Conservation (phyloP, 2,113 vertebrate species). For the Xiphophorus couchianus region DNA sequence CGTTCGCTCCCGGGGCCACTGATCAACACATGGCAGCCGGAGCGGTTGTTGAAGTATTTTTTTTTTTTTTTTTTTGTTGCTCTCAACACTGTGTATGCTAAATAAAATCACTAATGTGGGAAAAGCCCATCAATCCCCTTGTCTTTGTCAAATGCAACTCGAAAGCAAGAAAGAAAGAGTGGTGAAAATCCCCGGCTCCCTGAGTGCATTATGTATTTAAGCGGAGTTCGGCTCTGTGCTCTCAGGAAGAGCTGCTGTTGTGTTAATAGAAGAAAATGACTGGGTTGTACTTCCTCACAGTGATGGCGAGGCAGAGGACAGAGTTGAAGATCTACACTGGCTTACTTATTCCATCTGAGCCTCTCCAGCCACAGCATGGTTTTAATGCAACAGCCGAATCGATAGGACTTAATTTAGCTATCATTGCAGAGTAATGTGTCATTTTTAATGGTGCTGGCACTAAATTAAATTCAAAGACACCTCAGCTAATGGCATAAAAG, state of each 20-base stretch:
- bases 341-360: slow-evolving; percentile 61
- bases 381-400: slow-evolving; percentile 79
- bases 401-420: slow-evolving; percentile 80
- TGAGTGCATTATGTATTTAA: slow-evolving; percentile 72
- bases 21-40: slow-evolving; percentile 70
- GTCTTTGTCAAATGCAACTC: slow-evolving; percentile 79
- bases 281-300: slow-evolving; percentile 73
- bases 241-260: slow-evolving; percentile 67
- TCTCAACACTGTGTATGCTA: slow-evolving; percentile 31
- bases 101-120: slow-evolving; percentile 54
- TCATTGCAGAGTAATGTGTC: slow-evolving; percentile 80
- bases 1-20: slow-evolving; percentile 72
- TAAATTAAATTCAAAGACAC: slow-evolving; percentile 82
- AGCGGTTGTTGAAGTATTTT: slow-evolving; percentile 51
- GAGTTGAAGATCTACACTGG: slow-evolving; percentile 66
- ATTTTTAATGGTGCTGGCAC: slow-evolving; percentile 78
- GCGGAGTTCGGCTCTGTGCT: slow-evolving; percentile 65
- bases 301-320: slow-evolving; percentile 71
- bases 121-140: slow-evolving; percentile 83
- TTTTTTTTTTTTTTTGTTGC: background rate
- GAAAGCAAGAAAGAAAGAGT: slow-evolving; percentile 53
- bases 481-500: slow-evolving; percentile 75
- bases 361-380: slow-evolving; percentile 61
- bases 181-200: slow-evolving; percentile 53
- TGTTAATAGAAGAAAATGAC: slow-evolving; percentile 75